Base-by-base conservation (phyloP, 1,140 invertebrate species). In the Leptopilina boulardi region DNA sequence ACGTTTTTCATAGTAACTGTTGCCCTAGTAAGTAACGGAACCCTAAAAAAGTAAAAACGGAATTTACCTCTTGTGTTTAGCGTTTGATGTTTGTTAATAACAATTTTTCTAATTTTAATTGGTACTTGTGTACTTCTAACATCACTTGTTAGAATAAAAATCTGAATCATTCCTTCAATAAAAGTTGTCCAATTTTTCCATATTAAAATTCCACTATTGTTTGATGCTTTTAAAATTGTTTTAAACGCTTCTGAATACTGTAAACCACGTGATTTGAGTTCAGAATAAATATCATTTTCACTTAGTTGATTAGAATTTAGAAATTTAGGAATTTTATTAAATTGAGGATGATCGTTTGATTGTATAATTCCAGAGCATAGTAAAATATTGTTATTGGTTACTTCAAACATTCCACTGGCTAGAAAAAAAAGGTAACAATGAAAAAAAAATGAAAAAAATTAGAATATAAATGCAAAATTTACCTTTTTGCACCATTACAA, bases 151-250 rank as follows among this genome's bases (percentile, higher is more conserved):
- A 98, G 87, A 51, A 97, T 94, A 79, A 94, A 94, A 70, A 97
- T 93, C 88, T 98, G 97, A 13, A 98, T 89, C 93, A 98, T 94
- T 34, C 95, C 96, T 89, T 98, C 97, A 91, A 98, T 93, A 89
- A 97, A 98, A 3, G 96, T 93, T 1, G 97, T 94, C 96, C 96
- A 98, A 87, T 97, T 94, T 71, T 92, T 91, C 95, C 95, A 97
- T 54, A 85, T 84, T 0, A 94, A 85, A 59, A 87, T 81, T 19
- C 93, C 94, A 9, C 87, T 91, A 85, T 91, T 90, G 11, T 88
- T 87, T 71, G 87, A 93, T 91, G 82, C 90, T 90, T 91, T 87
- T 2, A 90, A 81, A 19, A 94, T 86, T 54, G 93, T 94, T 85
- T 94, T 93, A 91, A 97, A 98, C 10, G 93, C 87, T 73, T 94